Evolutionary conservation across 2,797 vertebrate species (phyloP).

Genomic region (Anabacerthia variegaticeps): DNA sequence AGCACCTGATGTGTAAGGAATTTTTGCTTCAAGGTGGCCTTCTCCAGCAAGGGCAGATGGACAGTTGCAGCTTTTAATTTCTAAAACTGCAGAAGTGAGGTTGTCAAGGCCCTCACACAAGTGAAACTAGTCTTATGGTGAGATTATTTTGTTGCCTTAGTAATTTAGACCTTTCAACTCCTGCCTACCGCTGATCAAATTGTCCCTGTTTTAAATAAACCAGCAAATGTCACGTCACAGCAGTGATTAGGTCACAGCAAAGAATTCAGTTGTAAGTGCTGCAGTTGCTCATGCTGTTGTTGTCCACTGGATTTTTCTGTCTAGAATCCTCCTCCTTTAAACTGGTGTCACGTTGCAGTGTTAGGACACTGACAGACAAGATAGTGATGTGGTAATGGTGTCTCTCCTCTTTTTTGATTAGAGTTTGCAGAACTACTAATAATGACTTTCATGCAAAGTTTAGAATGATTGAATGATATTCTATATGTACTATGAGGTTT

Average conservation of each 20-base stretch:
- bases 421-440: neutral
- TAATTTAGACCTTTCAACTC: neutral
- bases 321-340: neutral
- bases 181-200: neutral
- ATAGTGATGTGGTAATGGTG: neutral
- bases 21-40: neutral
- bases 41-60: neutral
- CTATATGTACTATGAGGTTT: neutral
- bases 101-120: neutral
- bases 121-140: neutral
- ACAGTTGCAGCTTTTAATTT: neutral
- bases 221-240: neutral
- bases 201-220: neutral
- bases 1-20: neutral
- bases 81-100: neutral
- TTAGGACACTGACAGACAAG: neutral
- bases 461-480: neutral
- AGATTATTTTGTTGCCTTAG: neutral
- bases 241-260: neutral
- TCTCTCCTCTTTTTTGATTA: neutral
- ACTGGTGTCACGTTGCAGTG: neutral
- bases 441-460: neutral
- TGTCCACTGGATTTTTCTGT: neutral
- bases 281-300: neutral
- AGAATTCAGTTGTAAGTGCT: neutral